Evolutionary conservation across 23 tunicate genomes (phyloP).

Genomic region (Halocynthia roretzi): DNA sequence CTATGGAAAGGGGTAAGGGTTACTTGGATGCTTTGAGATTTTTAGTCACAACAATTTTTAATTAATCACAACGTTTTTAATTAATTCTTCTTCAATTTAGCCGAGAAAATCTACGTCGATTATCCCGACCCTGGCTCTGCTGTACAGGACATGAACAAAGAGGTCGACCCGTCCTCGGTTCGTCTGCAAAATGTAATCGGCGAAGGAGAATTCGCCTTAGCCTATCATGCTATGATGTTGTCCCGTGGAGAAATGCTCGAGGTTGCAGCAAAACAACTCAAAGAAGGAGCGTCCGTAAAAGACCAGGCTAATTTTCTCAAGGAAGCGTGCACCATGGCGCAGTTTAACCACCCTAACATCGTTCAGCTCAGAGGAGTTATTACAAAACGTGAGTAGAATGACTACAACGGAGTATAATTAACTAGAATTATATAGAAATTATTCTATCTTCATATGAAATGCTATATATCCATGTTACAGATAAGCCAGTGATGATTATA

Average conservation of each 20-base stretch:
- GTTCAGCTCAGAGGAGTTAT: slow-evolving; percentile 83
- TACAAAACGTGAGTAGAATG: slow-evolving; percentile 39
- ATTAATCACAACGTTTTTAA: too few relatives aligned
- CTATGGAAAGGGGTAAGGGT: too few relatives aligned
- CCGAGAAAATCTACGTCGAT: slow-evolving; percentile 63
- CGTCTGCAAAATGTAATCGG: slow-evolving; percentile 57
- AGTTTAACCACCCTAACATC: slow-evolving; percentile 74
- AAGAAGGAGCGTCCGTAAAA: slow-evolving; percentile 28
- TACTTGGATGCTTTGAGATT: too few relatives aligned
- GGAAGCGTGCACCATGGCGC: slow-evolving; percentile 86
- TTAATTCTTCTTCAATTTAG: neutral
- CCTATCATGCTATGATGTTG: slow-evolving; percentile 37
- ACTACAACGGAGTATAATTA: neutral
- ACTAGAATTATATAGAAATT: neutral
- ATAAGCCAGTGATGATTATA: slow-evolving; percentile 58
- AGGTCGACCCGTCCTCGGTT: slow-evolving; percentile 25
- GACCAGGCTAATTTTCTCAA: slow-evolving; percentile 65
- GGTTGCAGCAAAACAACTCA: slow-evolving; percentile 75
- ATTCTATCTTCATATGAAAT: neutral
- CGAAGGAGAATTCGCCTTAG: slow-evolving; percentile 83
- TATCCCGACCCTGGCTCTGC: slow-evolving; percentile 63
- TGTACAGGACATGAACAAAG: slow-evolving; percentile 23
- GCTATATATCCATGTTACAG: slow-evolving; percentile 29
- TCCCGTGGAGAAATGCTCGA: slow-evolving; percentile 3
- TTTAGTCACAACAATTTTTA: too few relatives aligned